Evolutionary conservation across 2,888 invertebrate species (phyloP).

Genomic region (Ceriagrion tenellum): DNA sequence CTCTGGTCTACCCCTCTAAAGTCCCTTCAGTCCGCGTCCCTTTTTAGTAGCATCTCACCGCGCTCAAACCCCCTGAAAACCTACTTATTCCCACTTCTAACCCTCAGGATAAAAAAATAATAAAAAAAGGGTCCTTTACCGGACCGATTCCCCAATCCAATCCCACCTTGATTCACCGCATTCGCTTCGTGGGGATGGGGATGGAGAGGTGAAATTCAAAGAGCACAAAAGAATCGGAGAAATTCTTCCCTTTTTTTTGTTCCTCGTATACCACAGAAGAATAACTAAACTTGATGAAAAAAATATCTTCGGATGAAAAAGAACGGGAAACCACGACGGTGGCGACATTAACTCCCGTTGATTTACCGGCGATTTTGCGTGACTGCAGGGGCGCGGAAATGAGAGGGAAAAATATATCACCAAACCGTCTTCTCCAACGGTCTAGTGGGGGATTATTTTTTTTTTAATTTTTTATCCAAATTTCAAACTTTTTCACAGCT

Average conservation of each 20-base stretch:
- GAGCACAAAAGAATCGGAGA: not conserved
- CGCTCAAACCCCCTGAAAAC: not conserved
- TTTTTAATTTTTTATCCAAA: too few species aligned
- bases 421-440: not conserved
- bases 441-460: too few species aligned
- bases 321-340: not conserved
- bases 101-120: not conserved
- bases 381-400: not conserved
- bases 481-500: too few species aligned
- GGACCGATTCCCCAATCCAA: not conserved
- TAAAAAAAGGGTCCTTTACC: not conserved
- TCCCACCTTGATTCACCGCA: not conserved
- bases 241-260: not conserved
- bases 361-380: not conserved
- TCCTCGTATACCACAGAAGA: not conserved
- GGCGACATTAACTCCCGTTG: conserved; percentile 22
- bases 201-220: not conserved
- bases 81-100: not conserved
- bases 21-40: not conserved
- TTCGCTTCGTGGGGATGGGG: not conserved
- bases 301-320: not conserved
- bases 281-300: not conserved
- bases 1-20: not conserved
- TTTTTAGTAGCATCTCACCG: not conserved
- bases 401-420: not conserved